Conservation (phyloP, 2,888 invertebrate genomes). For the Sepiola atlantica region DNA sequence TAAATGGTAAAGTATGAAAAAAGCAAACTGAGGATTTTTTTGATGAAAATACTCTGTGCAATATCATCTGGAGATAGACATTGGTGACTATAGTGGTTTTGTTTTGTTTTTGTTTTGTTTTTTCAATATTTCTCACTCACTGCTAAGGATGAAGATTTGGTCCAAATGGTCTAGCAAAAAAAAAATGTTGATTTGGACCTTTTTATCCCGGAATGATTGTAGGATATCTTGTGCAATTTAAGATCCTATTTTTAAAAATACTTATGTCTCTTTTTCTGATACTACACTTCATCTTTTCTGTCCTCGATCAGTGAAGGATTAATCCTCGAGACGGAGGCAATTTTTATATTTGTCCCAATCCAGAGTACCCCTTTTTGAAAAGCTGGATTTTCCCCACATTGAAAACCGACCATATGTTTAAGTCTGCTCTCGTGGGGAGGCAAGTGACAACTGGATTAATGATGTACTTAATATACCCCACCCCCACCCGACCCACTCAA, state of each 20-base stretch:
- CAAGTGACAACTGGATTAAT: neutral
- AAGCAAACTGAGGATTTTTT: neutral
- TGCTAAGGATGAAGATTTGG: neutral
- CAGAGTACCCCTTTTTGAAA: too few species aligned
- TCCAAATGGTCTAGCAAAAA: neutral
- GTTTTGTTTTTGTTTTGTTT: neutral
- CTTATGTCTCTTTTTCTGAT: neutral
- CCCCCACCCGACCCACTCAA: neutral
- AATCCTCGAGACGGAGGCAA: too few species aligned
- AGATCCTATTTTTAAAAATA: too few species aligned
- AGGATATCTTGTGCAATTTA: conserved; percentile 10
- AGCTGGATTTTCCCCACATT: too few species aligned
- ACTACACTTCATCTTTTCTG: too few species aligned
- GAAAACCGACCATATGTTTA: neutral
- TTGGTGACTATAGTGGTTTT: neutral
- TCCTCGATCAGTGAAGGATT: too few species aligned
- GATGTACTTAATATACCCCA: neutral
- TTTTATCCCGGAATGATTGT: neutral
- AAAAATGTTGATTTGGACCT: neutral
- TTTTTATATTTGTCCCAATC: too few species aligned
- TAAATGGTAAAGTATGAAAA: neutral
- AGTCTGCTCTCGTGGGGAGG: neutral
- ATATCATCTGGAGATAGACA: neutral
- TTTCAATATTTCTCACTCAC: neutral
- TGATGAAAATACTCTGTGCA: neutral